Evolutionary conservation across 2,113 vertebrate species (phyloP).

Genomic region (Plotosus lineatus): DNA sequence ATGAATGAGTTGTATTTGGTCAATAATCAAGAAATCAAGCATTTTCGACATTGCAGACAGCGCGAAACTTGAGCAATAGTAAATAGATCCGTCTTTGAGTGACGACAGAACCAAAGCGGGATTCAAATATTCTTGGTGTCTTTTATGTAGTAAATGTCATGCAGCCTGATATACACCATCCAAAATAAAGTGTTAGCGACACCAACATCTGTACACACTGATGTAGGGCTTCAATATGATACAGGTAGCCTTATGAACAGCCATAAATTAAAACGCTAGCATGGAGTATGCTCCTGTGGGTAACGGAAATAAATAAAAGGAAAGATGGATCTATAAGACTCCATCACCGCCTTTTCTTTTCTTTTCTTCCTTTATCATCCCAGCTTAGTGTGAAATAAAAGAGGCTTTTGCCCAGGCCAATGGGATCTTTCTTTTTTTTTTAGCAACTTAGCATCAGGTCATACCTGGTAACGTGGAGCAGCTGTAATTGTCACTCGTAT

Average conservation of each 20-base stretch:
- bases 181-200: background rate
- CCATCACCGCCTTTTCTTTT: slow-evolving; percentile 32
- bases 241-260: background rate
- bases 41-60: background rate
- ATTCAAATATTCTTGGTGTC: background rate
- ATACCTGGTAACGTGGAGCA: slow-evolving; percentile 58
- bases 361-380: background rate
- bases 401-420: slow-evolving; percentile 14
- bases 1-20: background rate
- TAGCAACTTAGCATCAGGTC: slow-evolving; percentile 71
- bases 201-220: background rate
- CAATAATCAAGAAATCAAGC: background rate
- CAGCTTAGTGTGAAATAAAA: slow-evolving; percentile 23
- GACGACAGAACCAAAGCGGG: background rate
- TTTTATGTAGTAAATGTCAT: too few relatives aligned
- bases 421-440: slow-evolving; percentile 65
- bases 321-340: slow-evolving; percentile 56
- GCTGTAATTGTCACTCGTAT: slow-evolving; percentile 70
- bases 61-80: background rate
- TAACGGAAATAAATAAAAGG: background rate
- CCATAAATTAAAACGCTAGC: background rate
- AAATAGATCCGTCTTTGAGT: background rate
- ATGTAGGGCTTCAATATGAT: background rate
- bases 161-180: background rate
- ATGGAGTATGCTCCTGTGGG: background rate